phyloP scores from a whole-genome alignment of 2,888 invertebrate species.

The Marasmarcha lunaedactyla region DNA sequence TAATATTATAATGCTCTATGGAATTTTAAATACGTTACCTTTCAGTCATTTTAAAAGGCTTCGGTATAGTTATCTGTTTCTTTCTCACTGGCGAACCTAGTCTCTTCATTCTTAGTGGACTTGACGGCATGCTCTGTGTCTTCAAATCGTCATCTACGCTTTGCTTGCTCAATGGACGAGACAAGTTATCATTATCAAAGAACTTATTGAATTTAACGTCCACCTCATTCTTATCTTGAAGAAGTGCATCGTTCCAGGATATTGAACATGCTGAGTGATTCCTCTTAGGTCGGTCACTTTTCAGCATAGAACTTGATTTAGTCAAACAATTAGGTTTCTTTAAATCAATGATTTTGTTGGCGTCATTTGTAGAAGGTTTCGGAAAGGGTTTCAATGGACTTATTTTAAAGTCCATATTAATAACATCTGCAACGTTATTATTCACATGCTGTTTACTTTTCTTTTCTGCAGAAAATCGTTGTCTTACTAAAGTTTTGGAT shows the following conservation, averaged over 20 bases:
- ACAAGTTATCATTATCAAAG: conserved; percentile 35
- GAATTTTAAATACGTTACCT: no score
- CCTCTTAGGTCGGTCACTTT: conserved; percentile 36
- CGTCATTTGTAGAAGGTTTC: neutral
- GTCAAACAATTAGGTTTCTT: conserved; percentile 9
- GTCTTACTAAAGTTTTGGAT: conserved; percentile 17
- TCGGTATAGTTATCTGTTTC: conserved; percentile 70
- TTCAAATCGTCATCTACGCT: conserved; percentile 37
- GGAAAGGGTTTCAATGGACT: neutral
- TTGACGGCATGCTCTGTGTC: conserved; percentile 71
- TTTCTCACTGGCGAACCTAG: conserved; percentile 29
- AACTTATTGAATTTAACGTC: conserved; percentile 51
- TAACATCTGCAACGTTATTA: conserved; percentile 21
- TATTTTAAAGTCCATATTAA: neutral
- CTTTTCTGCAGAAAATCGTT: conserved; percentile 23
- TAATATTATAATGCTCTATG: no score
- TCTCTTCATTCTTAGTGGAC: conserved; percentile 56
- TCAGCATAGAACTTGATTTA: conserved; percentile 24
- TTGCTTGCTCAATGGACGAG: conserved; percentile 15
- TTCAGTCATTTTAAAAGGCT: conserved; percentile 78
- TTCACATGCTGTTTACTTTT: conserved; percentile 22
- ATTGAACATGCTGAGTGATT: conserved; percentile 60
- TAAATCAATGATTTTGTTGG: neutral
- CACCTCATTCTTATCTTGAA: conserved; percentile 36
- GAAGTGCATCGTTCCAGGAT: conserved; percentile 54